phyloP scores from a whole-genome alignment of 2,113 vertebrate genomes.

The Apteryx mantelli region DNA sequence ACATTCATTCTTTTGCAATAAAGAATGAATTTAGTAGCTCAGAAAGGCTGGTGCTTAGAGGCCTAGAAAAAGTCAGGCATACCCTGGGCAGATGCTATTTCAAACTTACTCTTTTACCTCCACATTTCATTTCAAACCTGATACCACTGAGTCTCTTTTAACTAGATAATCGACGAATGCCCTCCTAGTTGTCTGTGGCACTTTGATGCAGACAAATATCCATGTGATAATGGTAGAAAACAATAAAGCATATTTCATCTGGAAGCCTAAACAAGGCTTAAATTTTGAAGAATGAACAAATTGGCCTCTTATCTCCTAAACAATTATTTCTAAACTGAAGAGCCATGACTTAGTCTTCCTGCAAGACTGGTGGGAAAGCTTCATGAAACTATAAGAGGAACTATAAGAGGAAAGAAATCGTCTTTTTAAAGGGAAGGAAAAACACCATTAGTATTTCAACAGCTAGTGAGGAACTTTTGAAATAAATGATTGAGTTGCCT shows the following conservation, averaged over 20 bases:
- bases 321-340: neutral
- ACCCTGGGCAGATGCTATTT: neutral
- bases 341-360: neutral
- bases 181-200: neutral
- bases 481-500: neutral
- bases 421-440: neutral
- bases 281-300: neutral
- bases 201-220: neutral
- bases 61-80: neutral
- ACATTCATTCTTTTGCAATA: slow-evolving; percentile 16
- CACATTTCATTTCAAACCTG: neutral
- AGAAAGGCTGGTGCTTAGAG: neutral
- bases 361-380: neutral
- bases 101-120: neutral
- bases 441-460: neutral
- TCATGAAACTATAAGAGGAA: neutral
- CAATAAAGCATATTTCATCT: neutral
- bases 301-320: neutral
- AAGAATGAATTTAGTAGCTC: slow-evolving; percentile 20
- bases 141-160: neutral
- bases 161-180: neutral
- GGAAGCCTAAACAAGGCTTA: neutral
- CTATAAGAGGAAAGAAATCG: accelerated
- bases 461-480: neutral
- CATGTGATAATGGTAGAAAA: neutral